A percentile compares a stretch with the other conserved stretches of the same genome.
These are phyloP conservation scores for Alexandromys fortis DNA, from an alignment of 2,113 vertebrate genomes.

Conservation along the genomic window DNA sequence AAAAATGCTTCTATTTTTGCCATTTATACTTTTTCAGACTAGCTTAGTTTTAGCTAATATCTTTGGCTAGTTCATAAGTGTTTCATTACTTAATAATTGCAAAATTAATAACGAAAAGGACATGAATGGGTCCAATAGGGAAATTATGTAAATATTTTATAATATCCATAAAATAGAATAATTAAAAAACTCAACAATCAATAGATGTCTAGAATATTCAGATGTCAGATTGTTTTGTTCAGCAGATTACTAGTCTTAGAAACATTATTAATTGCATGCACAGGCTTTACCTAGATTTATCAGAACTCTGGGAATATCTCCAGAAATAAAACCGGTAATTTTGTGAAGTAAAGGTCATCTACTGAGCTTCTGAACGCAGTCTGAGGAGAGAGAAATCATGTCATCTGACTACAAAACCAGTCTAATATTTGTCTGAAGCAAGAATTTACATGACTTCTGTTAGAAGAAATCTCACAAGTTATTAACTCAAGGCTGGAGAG, in stretches of 20 bases:
- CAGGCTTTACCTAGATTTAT: neutral
- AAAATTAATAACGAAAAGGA: neutral
- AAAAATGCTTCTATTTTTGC: neutral
- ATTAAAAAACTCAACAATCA: neutral
- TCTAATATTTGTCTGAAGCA: neutral
- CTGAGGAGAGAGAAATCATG: neutral
- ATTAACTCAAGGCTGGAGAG: too few relatives aligned
- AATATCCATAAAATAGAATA: neutral
- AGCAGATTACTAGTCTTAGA: neutral
- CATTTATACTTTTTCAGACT: neutral
- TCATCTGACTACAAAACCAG: neutral
- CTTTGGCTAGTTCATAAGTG: neutral
- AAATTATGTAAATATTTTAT: neutral
- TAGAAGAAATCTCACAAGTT: neutral
- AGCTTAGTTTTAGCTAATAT: neutral
- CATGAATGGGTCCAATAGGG: neutral
- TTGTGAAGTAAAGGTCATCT: neutral
- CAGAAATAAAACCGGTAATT: neutral
- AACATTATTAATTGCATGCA: neutral
- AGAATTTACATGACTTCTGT: neutral
- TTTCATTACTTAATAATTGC: neutral
- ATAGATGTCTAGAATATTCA: neutral
- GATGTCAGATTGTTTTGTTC: neutral
- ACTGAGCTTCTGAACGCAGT: neutral
- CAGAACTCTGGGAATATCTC: neutral